Conservation (phyloP, 2,113 vertebrate genomes). For the Colossoma macropomum region DNA sequence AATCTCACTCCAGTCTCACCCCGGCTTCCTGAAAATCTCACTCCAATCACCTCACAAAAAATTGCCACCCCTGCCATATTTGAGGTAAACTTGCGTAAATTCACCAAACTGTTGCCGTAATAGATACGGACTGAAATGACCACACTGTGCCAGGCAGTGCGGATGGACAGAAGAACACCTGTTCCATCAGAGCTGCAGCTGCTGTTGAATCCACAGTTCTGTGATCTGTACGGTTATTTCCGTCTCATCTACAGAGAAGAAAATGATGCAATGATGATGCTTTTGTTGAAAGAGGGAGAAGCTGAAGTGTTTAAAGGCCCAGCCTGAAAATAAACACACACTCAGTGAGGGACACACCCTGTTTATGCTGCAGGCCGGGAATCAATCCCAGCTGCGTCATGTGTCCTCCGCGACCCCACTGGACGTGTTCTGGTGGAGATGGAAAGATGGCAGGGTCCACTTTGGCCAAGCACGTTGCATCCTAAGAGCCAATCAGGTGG, state of each 20-base stretch:
- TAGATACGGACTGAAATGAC: background rate
- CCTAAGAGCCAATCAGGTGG: background rate
- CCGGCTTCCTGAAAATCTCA: too few relatives aligned
- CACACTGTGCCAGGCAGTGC: background rate
- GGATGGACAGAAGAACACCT: background rate
- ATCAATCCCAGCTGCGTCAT: constrained; percentile 32
- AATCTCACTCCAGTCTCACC: too few relatives aligned
- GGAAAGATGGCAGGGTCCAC: background rate
- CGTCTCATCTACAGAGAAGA: background rate
- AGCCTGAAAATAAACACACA: constrained; percentile 35
- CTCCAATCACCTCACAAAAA: too few relatives aligned
- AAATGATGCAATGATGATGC: constrained; percentile 20
- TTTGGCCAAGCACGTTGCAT: background rate
- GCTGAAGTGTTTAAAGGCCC: background rate
- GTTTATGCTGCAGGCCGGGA: constrained; percentile 8
- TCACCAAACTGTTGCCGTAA: background rate
- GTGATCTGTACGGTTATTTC: background rate
- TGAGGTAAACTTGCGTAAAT: too few relatives aligned
- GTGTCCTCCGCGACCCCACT: background rate
- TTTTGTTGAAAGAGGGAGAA: background rate
- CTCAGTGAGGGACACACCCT: constrained; percentile 35
- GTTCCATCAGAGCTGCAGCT: background rate
- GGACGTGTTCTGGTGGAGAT: background rate
- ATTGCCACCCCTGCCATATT: too few relatives aligned
- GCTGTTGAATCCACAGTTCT: background rate